phyloP scores from a whole-genome alignment of 2,797 vertebrate species.

The Macropodus opercularis region DNA sequence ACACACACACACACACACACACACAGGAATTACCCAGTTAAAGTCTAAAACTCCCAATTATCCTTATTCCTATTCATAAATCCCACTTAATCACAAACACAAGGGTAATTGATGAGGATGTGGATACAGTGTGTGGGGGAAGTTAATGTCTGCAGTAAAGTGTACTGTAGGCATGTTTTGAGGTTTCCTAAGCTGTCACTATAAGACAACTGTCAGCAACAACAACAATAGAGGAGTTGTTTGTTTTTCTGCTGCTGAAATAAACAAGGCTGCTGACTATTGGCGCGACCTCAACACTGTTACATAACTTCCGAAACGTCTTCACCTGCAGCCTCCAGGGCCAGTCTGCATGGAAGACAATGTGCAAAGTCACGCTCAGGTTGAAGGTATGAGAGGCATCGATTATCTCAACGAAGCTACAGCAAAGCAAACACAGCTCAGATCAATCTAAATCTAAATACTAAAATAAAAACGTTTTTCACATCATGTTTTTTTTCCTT shows the following conservation, averaged over 20 bases:
- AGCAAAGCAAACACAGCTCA: not conserved
- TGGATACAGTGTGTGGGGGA: not conserved
- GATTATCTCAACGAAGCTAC: not conserved
- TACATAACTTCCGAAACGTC: not conserved
- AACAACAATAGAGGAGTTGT: not conserved
- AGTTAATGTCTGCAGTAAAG: conserved; percentile 1
- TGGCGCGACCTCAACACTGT: conserved; percentile 19
- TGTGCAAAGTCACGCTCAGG: not conserved
- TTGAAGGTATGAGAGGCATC: not conserved
- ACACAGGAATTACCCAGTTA: conserved; percentile 44
- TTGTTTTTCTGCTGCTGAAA: conserved; percentile 20
- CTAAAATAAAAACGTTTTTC: too few relatives aligned
- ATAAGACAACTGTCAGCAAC: conserved; percentile 6
- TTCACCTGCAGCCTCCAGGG: conserved; percentile 13
- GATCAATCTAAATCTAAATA: not conserved
- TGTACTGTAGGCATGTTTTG: not conserved
- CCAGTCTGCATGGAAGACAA: not conserved
- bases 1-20: conserved; percentile 13
- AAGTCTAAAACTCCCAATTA: conserved; percentile 15
- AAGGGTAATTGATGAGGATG: conserved; percentile 7
- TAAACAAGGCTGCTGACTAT: not conserved
- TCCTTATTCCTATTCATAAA: conserved; percentile 30
- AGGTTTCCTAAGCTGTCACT: not conserved
- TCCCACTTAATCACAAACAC: not conserved
- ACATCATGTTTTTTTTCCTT: not conserved